Conservation (phyloP, 2,113 vertebrate species). For the Callopanchax toddi region DNA sequence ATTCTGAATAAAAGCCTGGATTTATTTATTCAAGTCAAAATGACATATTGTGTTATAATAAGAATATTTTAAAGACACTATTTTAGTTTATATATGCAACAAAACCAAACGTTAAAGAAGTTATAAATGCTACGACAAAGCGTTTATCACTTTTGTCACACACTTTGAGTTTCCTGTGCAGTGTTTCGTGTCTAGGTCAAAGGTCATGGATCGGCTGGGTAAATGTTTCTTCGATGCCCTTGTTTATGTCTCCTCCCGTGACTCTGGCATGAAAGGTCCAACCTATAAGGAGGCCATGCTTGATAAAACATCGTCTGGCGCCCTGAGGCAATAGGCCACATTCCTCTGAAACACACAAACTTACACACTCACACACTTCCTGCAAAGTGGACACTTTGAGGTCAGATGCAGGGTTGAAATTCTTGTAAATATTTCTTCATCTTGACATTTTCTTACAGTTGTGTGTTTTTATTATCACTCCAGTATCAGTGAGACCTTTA, state of each 20-base stretch:
- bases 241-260: slow-evolving; percentile 24
- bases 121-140: neutral
- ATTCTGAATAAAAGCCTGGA: no score
- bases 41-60: no score
- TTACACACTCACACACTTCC: slow-evolving; percentile 8
- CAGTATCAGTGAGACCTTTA: neutral
- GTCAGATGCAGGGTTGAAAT: slow-evolving; percentile 35
- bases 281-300: slow-evolving; percentile 41
- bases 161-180: neutral
- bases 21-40: no score
- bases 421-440: slow-evolving; percentile 6
- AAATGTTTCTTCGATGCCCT: slow-evolving; percentile 30
- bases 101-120: no score
- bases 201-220: slow-evolving; percentile 27
- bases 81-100: no score
- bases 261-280: slow-evolving; percentile 45
- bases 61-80: no score
- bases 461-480: neutral
- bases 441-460: neutral
- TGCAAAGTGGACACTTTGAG: slow-evolving; percentile 53
- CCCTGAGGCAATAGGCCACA: slow-evolving; percentile 64
- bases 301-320: slow-evolving; percentile 44
- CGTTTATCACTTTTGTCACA: neutral
- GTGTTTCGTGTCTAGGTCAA: slow-evolving; percentile 16
- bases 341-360: slow-evolving; percentile 28